A percentile compares a stretch with the other conserved stretches of the same genome.
Conservation (phyloP, 2,797 vertebrate species). For the Channa striata region DNA sequence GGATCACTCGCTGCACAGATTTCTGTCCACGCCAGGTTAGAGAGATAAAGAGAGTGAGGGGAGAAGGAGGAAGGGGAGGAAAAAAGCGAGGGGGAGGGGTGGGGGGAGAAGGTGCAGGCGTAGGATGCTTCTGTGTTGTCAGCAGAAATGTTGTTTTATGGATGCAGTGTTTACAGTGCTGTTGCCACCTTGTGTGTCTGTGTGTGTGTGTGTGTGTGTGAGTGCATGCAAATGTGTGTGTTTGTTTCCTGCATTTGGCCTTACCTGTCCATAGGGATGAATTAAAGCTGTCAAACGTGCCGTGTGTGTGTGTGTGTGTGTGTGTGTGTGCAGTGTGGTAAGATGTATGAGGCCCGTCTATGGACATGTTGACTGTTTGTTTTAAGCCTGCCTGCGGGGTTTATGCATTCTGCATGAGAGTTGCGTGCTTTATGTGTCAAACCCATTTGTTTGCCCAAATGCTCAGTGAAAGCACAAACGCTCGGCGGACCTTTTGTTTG, state of each 20-base stretch:
- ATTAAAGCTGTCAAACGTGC: constrained; percentile 73
- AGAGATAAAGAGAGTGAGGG: constrained; percentile 31
- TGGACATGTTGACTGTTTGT: constrained; percentile 78
- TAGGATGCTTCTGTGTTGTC: constrained; percentile 73
- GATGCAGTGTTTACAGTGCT: constrained; percentile 68
- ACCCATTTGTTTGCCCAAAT: constrained; percentile 82
- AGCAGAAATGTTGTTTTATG: constrained; percentile 82
- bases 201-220: constrained; percentile 10
- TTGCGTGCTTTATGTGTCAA: constrained; percentile 79
- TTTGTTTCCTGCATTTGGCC: constrained; percentile 66
- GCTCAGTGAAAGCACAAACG: constrained; percentile 72
- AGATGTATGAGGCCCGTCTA: constrained; percentile 75
- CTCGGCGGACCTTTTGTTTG: constrained; percentile 76
- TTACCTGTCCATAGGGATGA: constrained; percentile 78
- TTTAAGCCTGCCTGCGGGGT: constrained; percentile 78
- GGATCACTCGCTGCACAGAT: constrained; percentile 57
- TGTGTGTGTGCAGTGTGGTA: constrained; percentile 56
- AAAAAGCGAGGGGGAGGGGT: not conserved
- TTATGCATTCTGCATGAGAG: constrained; percentile 84
- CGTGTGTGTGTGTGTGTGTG: constrained; percentile 21
- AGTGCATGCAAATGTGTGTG: constrained; percentile 13
- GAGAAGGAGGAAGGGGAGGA: not conserved
- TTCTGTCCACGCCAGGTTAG: constrained; percentile 21
- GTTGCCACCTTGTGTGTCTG: constrained; percentile 49
- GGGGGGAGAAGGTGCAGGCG: constrained; percentile 14